Base-by-base conservation (phyloP, 2,888 invertebrate species). In the Heliconius hortense region DNA sequence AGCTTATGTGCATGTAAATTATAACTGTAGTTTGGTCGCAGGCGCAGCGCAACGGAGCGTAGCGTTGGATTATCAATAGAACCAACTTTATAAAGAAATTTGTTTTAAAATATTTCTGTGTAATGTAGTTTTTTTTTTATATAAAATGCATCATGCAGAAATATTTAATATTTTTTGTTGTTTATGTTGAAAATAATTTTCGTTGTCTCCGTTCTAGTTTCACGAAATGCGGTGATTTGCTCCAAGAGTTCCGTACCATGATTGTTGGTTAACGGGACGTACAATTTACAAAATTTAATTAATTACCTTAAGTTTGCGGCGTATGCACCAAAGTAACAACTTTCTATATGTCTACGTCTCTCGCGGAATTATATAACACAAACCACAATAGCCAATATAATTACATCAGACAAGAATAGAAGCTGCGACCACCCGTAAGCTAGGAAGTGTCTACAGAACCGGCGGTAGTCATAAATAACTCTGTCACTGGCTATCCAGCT, bases 1-100 rank as follows among this genome's bases (percentile, higher is more conserved):
- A 35, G 62, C 66, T n/a, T 66, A 28, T 59, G 10, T 28, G 31
- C 53, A 60, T 66, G 24, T 53, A 35, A 73, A 73, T 67, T 24
- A n/a, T 74, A 74, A 74, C 74, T 70, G 74, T 74, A 70, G 26
- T 56, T 13, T 13, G 21, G 28, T 35, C 64, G 64, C 64, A 64
- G 64, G 64, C 68, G 68, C 43, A 26, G 24, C 60, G 69, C 74
- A 35, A 63, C 74, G 62, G 63, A 74, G 63, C 74, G 63, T 63
- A 35, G 53, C 69, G 62, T 4, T 24, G 43, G 62, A 68, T 69
- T 24, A 62, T n/a, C 43, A n/a, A 21, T 53, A 62, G n/a, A 26
- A 26, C 26, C 26, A 35, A 43, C 26, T 39, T 31, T 53, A 13
- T 68, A 10, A 53, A 31, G 48, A 28, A 35, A 13, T 13, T 64